These are phyloP conservation scores for Melipona quadrifasciata DNA, from an alignment of 1,140 invertebrate genomes.

Conservation along the genomic window DNA sequence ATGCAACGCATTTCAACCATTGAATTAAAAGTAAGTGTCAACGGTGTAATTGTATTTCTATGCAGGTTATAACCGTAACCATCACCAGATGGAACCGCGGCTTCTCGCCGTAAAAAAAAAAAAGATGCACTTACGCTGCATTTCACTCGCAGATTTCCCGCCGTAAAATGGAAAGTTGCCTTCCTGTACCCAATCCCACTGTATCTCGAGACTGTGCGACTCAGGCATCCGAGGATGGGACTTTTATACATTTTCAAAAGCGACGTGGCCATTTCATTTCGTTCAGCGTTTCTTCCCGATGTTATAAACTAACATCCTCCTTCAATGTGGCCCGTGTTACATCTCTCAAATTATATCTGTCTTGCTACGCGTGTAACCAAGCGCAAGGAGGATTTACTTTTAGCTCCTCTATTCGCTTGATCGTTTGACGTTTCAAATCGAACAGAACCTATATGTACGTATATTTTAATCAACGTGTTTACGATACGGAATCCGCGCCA, in stretches of 20 bases:
- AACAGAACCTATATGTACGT: background rate
- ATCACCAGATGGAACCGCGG: background rate
- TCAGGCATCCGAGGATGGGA: background rate
- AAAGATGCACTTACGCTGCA: slow-evolving; percentile 36
- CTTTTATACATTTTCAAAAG: background rate
- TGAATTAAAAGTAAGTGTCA: background rate
- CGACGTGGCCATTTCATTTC: slow-evolving; percentile 16
- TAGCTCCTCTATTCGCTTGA: background rate
- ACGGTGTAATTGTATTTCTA: background rate
- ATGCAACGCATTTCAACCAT: background rate
- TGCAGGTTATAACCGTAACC: background rate
- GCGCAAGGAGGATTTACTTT: background rate
- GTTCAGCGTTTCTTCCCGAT: background rate
- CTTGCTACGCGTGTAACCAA: background rate
- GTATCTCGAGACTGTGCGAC: background rate
- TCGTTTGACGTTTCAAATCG: background rate
- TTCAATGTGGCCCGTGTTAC: no score
- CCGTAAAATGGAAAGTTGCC: slow-evolving; percentile 1
- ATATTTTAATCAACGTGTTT: background rate
- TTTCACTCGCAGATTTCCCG: background rate
- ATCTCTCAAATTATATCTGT: background rate
- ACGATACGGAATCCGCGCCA: no score
- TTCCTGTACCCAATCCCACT: background rate
- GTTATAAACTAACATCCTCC: background rate
- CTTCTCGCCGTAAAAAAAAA: no score